phyloP scores from a whole-genome alignment of 1,140 invertebrate genomes.

The Grapholita molesta region DNA sequence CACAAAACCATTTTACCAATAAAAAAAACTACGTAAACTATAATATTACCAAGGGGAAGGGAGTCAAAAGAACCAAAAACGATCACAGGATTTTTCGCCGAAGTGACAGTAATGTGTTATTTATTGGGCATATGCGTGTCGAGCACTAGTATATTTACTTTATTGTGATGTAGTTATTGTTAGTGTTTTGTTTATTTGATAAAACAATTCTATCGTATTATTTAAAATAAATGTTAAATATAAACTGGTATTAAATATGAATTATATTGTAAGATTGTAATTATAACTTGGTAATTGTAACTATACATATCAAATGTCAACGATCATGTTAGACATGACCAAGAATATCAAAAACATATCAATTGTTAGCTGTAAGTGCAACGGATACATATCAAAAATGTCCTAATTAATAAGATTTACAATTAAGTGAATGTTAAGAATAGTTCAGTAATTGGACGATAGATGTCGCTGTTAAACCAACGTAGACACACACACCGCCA shows the following conservation, averaged over 20 bases:
- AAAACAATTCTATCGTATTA: too few relatives aligned
- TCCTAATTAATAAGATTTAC: neutral
- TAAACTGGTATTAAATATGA: neutral
- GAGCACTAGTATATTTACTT: too few relatives aligned
- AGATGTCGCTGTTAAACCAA: neutral
- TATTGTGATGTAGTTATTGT: too few relatives aligned
- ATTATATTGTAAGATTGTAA: neutral
- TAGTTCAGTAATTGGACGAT: neutral
- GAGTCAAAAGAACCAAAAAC: too few relatives aligned
- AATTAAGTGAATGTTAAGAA: neutral
- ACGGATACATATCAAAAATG: slow-evolving; percentile 22
- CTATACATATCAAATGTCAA: slow-evolving; percentile 64
- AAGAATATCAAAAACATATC: slow-evolving; percentile 78
- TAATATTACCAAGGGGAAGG: too few relatives aligned
- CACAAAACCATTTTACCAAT: too few relatives aligned
- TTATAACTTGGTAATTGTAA: slow-evolving; percentile 36
- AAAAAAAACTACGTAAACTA: too few relatives aligned
- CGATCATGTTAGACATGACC: slow-evolving; percentile 65
- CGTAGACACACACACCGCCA: neutral
- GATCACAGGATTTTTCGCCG: too few relatives aligned
- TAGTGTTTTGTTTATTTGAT: too few relatives aligned
- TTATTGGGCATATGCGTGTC: too few relatives aligned
- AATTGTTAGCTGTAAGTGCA: slow-evolving; percentile 44
- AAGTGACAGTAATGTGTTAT: too few relatives aligned
- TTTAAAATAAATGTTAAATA: neutral